Evolutionary conservation across 2,888 invertebrate species (phyloP).

Genomic region (Aleiodes alternator): DNA sequence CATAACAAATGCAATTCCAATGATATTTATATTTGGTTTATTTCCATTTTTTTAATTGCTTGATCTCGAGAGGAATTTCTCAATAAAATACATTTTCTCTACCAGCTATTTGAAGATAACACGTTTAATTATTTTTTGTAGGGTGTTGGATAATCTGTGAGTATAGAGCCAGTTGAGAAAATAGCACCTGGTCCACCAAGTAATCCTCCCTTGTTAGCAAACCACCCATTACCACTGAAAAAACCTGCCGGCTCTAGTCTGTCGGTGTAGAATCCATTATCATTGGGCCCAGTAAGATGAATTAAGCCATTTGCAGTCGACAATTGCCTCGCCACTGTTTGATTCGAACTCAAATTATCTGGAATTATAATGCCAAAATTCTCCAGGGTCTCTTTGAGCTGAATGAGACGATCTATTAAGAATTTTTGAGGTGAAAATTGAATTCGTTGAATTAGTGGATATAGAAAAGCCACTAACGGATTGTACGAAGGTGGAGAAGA

Average conservation of each 20-base stretch:
- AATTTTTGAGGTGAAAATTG: slow-evolving; percentile 64
- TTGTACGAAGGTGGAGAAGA: slow-evolving; percentile 12
- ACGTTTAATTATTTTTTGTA: slow-evolving; percentile 60
- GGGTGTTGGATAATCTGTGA: slow-evolving; percentile 68
- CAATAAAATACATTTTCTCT: no score
- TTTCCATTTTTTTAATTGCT: no score
- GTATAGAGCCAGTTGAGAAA: slow-evolving; percentile 66
- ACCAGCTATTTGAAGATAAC: background rate
- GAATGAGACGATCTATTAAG: slow-evolving; percentile 59
- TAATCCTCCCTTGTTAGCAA: slow-evolving; percentile 69
- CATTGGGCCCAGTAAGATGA: slow-evolving; percentile 59
- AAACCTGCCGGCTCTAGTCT: slow-evolving; percentile 66
- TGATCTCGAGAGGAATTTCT: no score
- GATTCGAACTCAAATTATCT: slow-evolving; percentile 39
- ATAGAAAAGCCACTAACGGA: slow-evolving; percentile 44
- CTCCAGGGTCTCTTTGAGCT: slow-evolving; percentile 57
- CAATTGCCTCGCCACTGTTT: slow-evolving; percentile 58
- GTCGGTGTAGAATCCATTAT: slow-evolving; percentile 64
- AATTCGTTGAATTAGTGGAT: slow-evolving; percentile 60
- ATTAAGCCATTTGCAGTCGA: slow-evolving; percentile 53
- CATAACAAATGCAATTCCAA: no score
- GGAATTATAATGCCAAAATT: slow-evolving; percentile 51
- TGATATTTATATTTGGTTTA: no score
- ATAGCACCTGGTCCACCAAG: slow-evolving; percentile 69
- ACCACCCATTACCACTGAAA: slow-evolving; percentile 69